These are phyloP conservation scores for Phyllopteryx taeniolatus DNA, from an alignment of 2,113 vertebrate species.

Conservation along the genomic window DNA sequence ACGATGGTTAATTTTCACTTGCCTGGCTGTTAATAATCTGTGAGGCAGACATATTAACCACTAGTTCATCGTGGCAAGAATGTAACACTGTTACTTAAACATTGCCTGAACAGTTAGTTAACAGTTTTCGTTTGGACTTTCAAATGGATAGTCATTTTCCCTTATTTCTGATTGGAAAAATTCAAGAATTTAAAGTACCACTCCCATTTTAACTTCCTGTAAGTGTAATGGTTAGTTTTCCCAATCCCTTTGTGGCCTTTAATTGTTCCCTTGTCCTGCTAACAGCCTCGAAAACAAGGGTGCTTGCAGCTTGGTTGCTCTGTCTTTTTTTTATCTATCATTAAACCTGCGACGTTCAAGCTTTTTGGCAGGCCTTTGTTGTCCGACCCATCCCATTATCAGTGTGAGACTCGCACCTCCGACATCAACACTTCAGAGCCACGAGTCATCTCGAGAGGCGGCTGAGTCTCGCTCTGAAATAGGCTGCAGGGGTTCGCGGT, in stretches of 20 bases:
- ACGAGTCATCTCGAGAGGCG: conserved; percentile 50
- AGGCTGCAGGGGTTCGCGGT: conserved; percentile 42
- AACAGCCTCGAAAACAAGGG: background rate
- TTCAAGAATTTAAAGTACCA: background rate
- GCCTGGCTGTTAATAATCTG: too few species aligned
- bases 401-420: conserved; percentile 22
- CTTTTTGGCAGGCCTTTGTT: conserved; percentile 21
- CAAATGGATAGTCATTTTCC: background rate
- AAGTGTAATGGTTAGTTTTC: background rate
- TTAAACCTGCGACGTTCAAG: conserved; percentile 3
- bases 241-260: conserved; percentile 2
- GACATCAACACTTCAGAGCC: conserved; percentile 48
- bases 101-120: background rate
- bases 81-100: background rate
- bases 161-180: background rate
- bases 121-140: too few species aligned
- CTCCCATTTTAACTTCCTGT: background rate
- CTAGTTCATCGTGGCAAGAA: too few species aligned
- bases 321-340: background rate
- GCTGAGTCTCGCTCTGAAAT: conserved; percentile 46
- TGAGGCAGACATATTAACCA: too few species aligned
- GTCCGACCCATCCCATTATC: conserved; percentile 22
- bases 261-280: background rate
- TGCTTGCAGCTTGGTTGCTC: background rate
- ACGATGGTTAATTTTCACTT: too few species aligned